Percentiles rank a stretch among this genome's conserved stretches.
Evolutionary conservation across 2,888 invertebrate species (phyloP).

Genomic region (Conops quadrifasciatus): DNA sequence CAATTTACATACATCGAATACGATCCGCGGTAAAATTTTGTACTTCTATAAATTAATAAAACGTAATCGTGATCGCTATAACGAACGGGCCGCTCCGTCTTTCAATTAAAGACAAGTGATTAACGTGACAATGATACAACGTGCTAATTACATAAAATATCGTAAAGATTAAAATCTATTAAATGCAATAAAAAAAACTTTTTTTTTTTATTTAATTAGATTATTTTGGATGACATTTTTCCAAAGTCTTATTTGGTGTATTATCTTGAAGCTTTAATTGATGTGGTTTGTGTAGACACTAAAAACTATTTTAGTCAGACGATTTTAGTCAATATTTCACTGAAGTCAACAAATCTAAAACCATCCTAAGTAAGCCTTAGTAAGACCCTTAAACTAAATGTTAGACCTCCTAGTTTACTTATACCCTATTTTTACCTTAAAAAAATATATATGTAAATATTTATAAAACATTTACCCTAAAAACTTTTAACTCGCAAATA

Average conservation of each 20-base stretch:
- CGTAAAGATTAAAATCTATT: neutral
- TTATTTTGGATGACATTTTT: too few species aligned
- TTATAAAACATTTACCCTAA: too few species aligned
- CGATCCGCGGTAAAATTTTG: neutral
- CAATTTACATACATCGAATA: neutral
- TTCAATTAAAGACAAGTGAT: conserved; percentile 14
- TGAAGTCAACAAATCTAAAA: too few species aligned
- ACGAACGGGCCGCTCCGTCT: neutral
- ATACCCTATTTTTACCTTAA: too few species aligned
- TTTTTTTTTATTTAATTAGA: too few species aligned
- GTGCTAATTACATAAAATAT: neutral
- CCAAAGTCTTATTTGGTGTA: neutral
- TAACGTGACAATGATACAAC: conserved; percentile 21
- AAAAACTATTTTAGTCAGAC: too few species aligned
- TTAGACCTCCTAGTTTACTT: too few species aligned
- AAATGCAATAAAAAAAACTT: neutral
- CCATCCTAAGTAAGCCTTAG: too few species aligned
- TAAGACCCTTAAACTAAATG: too few species aligned
- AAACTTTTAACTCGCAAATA: too few species aligned
- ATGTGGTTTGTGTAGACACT: neutral
- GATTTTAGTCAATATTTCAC: too few species aligned
- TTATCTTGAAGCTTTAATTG: neutral
- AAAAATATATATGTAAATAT: too few species aligned
- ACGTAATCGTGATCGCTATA: conserved; percentile 21
- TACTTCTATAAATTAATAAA: neutral